These are phyloP conservation scores for Potamarius usumacintae DNA, from an alignment of 2,113 vertebrate genomes.

Conservation along the genomic window DNA sequence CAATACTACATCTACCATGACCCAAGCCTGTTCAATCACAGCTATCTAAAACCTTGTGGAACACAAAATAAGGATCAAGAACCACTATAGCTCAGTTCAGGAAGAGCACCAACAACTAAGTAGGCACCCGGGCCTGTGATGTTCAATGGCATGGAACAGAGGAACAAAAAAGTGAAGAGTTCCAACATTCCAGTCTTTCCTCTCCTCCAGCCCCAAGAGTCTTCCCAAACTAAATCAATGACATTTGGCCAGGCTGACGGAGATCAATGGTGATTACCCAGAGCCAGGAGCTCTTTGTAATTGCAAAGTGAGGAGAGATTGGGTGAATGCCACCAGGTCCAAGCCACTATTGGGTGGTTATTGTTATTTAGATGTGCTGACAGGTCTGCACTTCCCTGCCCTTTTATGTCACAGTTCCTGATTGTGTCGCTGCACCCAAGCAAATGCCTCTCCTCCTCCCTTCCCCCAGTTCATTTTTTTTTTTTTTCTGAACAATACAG, in stretches of 20 bases:
- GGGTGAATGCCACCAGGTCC: conserved; percentile 44
- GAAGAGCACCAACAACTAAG: not conserved
- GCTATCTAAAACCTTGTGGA: not conserved
- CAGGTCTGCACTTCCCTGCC: conserved; percentile 46
- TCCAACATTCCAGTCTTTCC: conserved; percentile 12
- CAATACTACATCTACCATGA: not conserved
- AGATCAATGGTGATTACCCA: conserved; percentile 59
- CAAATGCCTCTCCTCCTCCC: conserved; percentile 7
- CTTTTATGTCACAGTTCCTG: conserved; percentile 41
- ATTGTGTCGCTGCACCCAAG: conserved; percentile 41
- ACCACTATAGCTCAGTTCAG: not conserved
- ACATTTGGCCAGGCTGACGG: conserved; percentile 30
- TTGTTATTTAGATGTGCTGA: conserved; percentile 60
- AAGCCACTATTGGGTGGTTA: conserved; percentile 43
- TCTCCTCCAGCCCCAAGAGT: conserved; percentile 21
- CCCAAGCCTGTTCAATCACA: not conserved
- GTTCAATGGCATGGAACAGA: not conserved
- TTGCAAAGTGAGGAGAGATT: conserved; percentile 61
- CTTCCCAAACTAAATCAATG: conserved; percentile 50
- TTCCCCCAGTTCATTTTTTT: conserved; percentile 21
- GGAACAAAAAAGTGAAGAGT: not conserved
- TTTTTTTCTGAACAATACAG: conserved; percentile 42
- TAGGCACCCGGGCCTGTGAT: too few relatives aligned
- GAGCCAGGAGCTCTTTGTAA: conserved; percentile 59
- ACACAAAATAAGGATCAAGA: too few relatives aligned